A percentile compares a stretch with the other conserved stretches of the same genome.
These are phyloP conservation scores for Masnerella sp. DNA, from an alignment of 2,888 invertebrate genomes.

Conservation along the genomic window DNA sequence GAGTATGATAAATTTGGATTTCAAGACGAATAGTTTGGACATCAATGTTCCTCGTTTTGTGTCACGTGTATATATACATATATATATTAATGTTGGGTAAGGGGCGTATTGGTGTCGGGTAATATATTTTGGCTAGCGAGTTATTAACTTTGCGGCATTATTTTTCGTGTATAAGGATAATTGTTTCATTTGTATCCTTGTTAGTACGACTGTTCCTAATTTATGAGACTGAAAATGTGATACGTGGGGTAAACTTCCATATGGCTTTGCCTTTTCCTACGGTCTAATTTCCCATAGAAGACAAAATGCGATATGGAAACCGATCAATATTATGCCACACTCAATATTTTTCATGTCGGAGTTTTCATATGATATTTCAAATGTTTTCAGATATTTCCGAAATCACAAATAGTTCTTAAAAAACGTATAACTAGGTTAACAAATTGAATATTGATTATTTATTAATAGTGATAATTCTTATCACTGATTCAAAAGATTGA, in stretches of 20 bases:
- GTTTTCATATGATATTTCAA: conserved; percentile 10
- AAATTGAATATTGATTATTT: too few relatives aligned
- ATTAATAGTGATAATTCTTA: too few relatives aligned
- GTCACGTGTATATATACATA: conserved; percentile 25
- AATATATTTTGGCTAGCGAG: too few relatives aligned
- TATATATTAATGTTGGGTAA: conserved; percentile 26
- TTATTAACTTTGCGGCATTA: too few relatives aligned
- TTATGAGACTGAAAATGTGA: conserved; percentile 14
- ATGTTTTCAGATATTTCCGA: too few relatives aligned
- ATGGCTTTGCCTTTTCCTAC: conserved; percentile 18
- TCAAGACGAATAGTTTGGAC: conserved; percentile 29
- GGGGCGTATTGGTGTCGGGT: background rate
- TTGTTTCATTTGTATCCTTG: conserved; percentile 20
- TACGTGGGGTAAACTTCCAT: conserved; percentile 7
- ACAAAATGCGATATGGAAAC: conserved; percentile 34
- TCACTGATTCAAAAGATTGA: too few relatives aligned
- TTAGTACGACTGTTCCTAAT: conserved; percentile 4
- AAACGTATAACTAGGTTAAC: too few relatives aligned
- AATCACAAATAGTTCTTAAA: too few relatives aligned
- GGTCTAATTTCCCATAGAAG: conserved; percentile 41
- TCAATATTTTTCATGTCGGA: conserved; percentile 39
- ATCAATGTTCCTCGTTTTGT: conserved; percentile 34
- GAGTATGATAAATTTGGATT: too few relatives aligned
- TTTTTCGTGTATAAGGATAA: background rate
- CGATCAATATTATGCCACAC: conserved; percentile 44